Base-by-base conservation (phyloP, 1,140 invertebrate species). In the Papilio aristodemus region DNA sequence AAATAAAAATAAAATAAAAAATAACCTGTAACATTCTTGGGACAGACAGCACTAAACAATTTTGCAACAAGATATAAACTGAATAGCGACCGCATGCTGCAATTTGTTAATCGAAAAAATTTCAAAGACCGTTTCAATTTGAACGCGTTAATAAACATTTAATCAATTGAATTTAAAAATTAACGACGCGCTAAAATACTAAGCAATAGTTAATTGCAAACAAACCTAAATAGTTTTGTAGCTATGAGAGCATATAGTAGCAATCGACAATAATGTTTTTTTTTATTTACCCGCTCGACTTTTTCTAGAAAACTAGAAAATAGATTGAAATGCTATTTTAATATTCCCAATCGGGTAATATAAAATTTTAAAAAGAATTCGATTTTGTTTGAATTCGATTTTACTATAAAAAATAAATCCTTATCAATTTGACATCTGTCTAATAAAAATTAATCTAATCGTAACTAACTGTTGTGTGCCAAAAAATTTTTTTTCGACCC, bases 321-420 rank as follows among this genome's bases (percentile, higher is more conserved):
- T n/a, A n/a, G n/a, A n/a, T n/a, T n/a, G n/a, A n/a, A n/a, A n/a
- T 83, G 13, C 63, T 67, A 0, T 76, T 60, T 74, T 70, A 10
- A 43, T 73, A 62, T 57, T 27, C 27, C n/a, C n/a, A n/a, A n/a
- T n/a, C n/a, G n/a, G n/a, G n/a, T n/a, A n/a, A n/a, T n/a, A n/a
- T n/a, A n/a, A n/a, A n/a, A n/a, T n/a, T n/a, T n/a, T n/a, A n/a
- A n/a, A n/a, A n/a, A n/a, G n/a, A n/a, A n/a, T n/a, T n/a, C n/a
- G n/a, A n/a, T n/a, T n/a, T n/a, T n/a, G n/a, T n/a, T n/a, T n/a
- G n/a, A n/a, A n/a, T n/a, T n/a, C n/a, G n/a, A n/a, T n/a, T n/a
- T n/a, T n/a, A n/a, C n/a, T n/a, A n/a, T n/a, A n/a, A n/a, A n/a
- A n/a, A n/a, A n/a, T n/a, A n/a, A n/a, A n/a, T n/a, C n/a, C n/a